Percentiles rank a stretch among this genome's conserved stretches.
Conservation (phyloP, 2,888 invertebrate species). For the Limnephilus marmoratus region DNA sequence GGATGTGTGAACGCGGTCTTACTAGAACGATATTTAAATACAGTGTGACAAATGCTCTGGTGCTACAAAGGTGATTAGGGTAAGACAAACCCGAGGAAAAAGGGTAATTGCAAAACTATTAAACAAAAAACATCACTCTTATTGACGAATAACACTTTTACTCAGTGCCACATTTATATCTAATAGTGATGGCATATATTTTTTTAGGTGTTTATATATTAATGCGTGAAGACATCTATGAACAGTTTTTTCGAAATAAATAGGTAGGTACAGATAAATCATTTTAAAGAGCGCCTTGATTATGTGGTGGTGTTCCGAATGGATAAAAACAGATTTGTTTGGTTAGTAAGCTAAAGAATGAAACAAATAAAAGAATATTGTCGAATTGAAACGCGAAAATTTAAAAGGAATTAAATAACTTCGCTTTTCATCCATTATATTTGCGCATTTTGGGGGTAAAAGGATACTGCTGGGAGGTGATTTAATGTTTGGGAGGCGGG, state of each 20-base stretch:
- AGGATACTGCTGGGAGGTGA: too few species aligned
- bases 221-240: neutral
- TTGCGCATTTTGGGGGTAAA: too few species aligned
- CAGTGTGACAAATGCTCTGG: slow-evolving; percentile 36
- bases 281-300: too few species aligned
- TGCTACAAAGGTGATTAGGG: slow-evolving; percentile 30
- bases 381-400: too few species aligned
- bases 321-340: too few species aligned
- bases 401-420: too few species aligned
- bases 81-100: neutral
- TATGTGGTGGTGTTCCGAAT: too few species aligned
- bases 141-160: neutral
- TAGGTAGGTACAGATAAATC: neutral
- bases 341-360: too few species aligned
- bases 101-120: neutral
- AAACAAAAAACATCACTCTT: neutral
- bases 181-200: neutral
- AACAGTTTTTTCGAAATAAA: neutral
- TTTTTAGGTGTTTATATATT: neutral
- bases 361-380: too few species aligned
- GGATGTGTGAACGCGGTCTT: slow-evolving; percentile 45
- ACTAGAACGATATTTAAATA: slow-evolving; percentile 40
- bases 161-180: neutral
- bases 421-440: too few species aligned
- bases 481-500: too few species aligned